Evolutionary conservation across 2,797 vertebrate genomes (phyloP), one percentile per base, ranked within the genome.

Genomic region (Erpetoichthys calabaricus): DNA sequence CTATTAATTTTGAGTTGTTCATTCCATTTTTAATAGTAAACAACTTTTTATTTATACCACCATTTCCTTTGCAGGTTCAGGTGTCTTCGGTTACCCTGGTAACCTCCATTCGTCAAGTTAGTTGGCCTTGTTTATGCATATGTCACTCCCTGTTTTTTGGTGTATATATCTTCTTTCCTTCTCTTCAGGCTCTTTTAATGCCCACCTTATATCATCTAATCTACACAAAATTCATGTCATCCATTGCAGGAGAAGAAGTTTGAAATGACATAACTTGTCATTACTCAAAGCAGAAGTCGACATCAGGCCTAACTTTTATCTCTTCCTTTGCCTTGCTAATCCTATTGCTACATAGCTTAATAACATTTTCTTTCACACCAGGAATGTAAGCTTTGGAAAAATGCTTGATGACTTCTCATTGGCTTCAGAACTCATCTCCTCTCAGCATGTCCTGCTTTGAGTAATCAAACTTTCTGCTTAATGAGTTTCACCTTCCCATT

Each of bases 41-140:
- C 80, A 61, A 73, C 65, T 69, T 66, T 79, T 71, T 81, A 86
- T 86, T 91, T 88, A 83, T 79, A 74, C 70, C 81, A 75, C 77
- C 84, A 81, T 96, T 94, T 92, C 78, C 86, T 94, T 89, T 90
- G 72, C 90, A 94, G 91, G 89, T 91, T 90, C 86, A 91, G 84
- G 81, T 91, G 83, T 82, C 74, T 81, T 79, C 68, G 86, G 91
- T 97, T 94, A 94, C 89, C 80, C 86, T 71, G 84, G 91, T 98
- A 97, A 91, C 90, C 88, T 92, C 83, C 92, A 94, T 97, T 88
- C 85, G 85, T 89, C 90, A 92, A 95, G 88, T 97, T 97, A 81
- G 68, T 95, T 91, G 89, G 81, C 82, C 86, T 95, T 86, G 78
- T 90, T 94, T 94, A 86, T 79, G 70, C 90, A 90, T 90, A 87